Conservation (phyloP, 2,888 invertebrate genomes). For the Onchidella celtica region DNA sequence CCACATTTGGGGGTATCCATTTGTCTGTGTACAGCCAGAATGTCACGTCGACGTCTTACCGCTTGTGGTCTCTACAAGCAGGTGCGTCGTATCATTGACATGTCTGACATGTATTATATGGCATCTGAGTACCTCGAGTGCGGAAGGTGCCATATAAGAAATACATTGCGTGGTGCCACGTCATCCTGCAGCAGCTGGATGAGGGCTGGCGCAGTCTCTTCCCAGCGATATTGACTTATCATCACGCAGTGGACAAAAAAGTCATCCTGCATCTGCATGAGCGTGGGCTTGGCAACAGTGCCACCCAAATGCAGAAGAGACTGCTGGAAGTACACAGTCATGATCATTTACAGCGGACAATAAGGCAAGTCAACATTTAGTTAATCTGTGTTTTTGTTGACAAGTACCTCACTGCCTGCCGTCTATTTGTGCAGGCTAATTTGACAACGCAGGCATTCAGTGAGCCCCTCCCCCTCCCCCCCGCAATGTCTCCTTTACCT, state of each 20-base stretch:
- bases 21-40: not conserved
- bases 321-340: constrained; percentile 9
- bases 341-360: not conserved
- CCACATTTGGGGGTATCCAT: not conserved
- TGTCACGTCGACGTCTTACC: not conserved
- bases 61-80: not conserved
- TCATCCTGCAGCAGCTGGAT: not conserved
- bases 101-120: not conserved
- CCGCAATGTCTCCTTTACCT: not conserved
- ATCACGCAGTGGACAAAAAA: not conserved
- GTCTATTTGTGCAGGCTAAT: not conserved
- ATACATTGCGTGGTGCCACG: not conserved
- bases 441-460: not conserved
- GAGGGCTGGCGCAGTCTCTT: not conserved
- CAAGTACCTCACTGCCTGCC: not conserved
- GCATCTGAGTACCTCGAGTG: not conserved
- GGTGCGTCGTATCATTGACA: not conserved
- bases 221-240: constrained; percentile 9
- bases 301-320: not conserved
- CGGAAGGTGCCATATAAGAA: not conserved
- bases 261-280: not conserved
- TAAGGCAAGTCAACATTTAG: not conserved
- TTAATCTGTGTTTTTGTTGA: not conserved
- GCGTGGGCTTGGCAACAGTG: not conserved
- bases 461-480: not conserved